Evolutionary conservation across 1,140 invertebrate genomes (phyloP).

Genomic region (Brachionus manjavacas): DNA sequence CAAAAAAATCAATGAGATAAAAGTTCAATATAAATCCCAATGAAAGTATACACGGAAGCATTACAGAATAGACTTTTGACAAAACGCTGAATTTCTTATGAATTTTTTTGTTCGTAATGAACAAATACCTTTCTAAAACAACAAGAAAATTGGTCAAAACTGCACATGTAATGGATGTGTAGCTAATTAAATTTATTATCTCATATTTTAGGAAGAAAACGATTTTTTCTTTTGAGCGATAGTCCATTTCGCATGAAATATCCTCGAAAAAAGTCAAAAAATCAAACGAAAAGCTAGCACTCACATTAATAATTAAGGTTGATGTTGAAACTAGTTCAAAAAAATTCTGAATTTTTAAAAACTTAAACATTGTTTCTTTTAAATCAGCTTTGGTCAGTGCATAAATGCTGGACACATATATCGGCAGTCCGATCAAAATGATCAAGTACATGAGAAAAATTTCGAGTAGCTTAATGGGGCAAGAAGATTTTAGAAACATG

Average conservation of each 20-base stretch:
- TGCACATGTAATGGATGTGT: not conserved
- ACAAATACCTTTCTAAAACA: not conserved
- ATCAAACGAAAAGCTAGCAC: not conserved
- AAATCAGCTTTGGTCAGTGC: not conserved
- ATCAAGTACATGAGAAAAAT: not conserved
- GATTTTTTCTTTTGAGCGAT: not conserved
- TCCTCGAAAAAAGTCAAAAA: not conserved
- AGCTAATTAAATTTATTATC: not conserved
- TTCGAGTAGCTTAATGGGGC: not conserved
- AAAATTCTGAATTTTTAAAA: not conserved
- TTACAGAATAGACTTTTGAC: not conserved
- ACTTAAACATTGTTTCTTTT: not conserved
- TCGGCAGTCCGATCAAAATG: not conserved
- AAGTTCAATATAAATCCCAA: not conserved
- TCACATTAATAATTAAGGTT: not conserved
- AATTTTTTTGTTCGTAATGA: not conserved
- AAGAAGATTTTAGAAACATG: not conserved
- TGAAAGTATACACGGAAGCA: not conserved
- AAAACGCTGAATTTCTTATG: not conserved
- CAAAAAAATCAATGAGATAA: not conserved
- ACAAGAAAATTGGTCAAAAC: not conserved
- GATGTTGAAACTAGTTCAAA: not conserved
- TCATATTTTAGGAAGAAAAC: not conserved
- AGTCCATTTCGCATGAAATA: not conserved
- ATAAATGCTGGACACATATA: not conserved